Evolutionary conservation across 2,888 invertebrate species (phyloP).

Genomic region (Cephus pulcher): DNA sequence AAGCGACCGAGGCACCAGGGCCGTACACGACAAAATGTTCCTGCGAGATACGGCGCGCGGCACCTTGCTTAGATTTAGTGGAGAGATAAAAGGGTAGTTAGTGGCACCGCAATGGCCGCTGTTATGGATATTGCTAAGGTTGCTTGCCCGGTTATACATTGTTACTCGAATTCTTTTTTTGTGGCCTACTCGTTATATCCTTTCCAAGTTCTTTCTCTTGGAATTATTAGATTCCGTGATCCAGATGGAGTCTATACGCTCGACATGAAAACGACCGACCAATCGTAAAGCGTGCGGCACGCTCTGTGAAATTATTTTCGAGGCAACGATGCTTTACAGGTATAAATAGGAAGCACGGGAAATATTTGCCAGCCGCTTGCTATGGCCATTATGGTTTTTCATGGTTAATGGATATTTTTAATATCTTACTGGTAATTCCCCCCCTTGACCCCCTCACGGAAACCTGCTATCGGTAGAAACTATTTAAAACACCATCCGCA

Average conservation of each 20-base stretch:
- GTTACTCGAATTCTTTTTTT: slow-evolving; percentile 9
- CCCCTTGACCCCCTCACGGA: background rate
- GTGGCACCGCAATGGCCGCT: background rate
- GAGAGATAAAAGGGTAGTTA: slow-evolving; percentile 5
- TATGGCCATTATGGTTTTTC: background rate
- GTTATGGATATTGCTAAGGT: slow-evolving; percentile 7
- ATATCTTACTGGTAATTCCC: background rate
- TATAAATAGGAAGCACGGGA: background rate
- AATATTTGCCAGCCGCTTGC: background rate
- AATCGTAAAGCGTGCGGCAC: background rate
- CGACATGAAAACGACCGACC: background rate
- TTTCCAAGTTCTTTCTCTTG: background rate
- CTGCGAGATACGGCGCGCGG: background rate
- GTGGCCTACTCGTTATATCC: background rate
- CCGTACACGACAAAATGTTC: slow-evolving; percentile 5
- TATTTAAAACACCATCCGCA: background rate
- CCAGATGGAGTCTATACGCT: background rate
- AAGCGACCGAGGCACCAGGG: background rate
- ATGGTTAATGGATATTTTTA: background rate
- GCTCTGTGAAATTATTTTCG: background rate
- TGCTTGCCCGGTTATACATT: background rate
- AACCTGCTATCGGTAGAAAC: background rate
- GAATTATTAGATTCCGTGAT: background rate
- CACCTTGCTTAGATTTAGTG: slow-evolving; percentile 6
- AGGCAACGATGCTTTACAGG: background rate